Percentiles rank a stretch among this genome's conserved stretches.
These are phyloP conservation scores for Stegastes partitus DNA, from an alignment of 2,113 vertebrate genomes.

Conservation along the genomic window DNA sequence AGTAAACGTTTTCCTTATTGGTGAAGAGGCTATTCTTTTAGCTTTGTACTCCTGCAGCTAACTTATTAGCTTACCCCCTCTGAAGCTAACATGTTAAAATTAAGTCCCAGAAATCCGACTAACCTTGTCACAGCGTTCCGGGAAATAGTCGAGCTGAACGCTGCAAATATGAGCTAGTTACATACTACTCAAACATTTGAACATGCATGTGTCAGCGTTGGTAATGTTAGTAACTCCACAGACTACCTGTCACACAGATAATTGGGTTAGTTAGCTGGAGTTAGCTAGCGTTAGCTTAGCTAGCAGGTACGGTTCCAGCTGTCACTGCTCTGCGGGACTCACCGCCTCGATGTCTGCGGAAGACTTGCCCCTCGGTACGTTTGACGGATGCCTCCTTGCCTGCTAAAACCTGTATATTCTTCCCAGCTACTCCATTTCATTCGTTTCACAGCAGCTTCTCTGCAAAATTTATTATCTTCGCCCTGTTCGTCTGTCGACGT, in stretches of 20 bases:
- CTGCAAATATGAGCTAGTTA: neutral
- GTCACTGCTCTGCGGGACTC: slow-evolving; percentile 57
- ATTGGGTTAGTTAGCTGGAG: slow-evolving; percentile 45
- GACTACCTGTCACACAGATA: slow-evolving; percentile 10
- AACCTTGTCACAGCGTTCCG: neutral
- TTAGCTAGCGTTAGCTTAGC: slow-evolving; percentile 55
- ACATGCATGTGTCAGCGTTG: no score
- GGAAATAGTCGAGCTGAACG: neutral
- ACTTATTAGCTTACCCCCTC: neutral
- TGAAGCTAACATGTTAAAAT: neutral
- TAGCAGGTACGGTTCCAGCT: slow-evolving; percentile 50
- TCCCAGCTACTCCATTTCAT: slow-evolving; percentile 63
- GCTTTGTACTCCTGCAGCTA: neutral
- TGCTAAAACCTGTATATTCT: neutral
- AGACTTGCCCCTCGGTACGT: slow-evolving; percentile 18
- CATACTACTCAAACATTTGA: neutral
- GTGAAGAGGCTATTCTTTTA: neutral
- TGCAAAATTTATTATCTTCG: slow-evolving; percentile 21
- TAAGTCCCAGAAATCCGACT: neutral
- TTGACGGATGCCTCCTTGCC: slow-evolving; percentile 9
- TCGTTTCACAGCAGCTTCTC: neutral
- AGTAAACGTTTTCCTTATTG: no score
- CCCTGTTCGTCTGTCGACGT: slow-evolving; percentile 77
- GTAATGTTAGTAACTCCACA: neutral
- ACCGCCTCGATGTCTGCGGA: slow-evolving; percentile 56